Percentiles rank a stretch among this genome's conserved stretches.
These are phyloP conservation scores for Panthera leo DNA, from an alignment of 2,113 vertebrate genomes.

Conservation along the genomic window DNA sequence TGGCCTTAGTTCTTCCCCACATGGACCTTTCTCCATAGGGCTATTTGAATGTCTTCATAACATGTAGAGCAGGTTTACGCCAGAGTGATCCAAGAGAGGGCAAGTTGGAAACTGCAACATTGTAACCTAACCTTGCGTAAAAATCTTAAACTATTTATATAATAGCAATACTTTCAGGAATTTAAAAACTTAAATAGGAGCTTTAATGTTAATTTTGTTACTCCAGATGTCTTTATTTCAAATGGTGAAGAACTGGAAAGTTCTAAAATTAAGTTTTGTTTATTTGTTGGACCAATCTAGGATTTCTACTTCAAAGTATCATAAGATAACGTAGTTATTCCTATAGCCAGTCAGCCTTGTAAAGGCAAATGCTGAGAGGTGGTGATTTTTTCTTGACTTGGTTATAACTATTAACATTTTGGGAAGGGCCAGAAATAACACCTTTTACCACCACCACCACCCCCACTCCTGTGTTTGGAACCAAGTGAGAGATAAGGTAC, in stretches of 20 bases:
- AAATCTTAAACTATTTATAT: neutral
- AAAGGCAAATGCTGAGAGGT: neutral
- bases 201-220: slow-evolving; percentile 26
- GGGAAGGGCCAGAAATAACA: neutral
- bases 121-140: neutral
- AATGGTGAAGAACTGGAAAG: neutral
- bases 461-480: neutral
- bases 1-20: neutral
- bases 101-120: neutral
- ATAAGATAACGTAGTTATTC: neutral
- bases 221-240: slow-evolving; percentile 39
- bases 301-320: slow-evolving; percentile 33
- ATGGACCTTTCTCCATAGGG: neutral
- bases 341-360: neutral
- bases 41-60: neutral
- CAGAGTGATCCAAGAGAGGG: neutral
- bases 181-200: neutral
- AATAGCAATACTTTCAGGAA: neutral
- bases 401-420: neutral
- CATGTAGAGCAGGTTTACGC: neutral
- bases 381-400: slow-evolving; percentile 11
- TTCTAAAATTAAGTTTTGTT: slow-evolving; percentile 43
- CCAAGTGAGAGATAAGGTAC: neutral
- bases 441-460: neutral
- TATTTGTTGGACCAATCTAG: neutral